Evolutionary conservation across 2,888 invertebrate genomes (phyloP), one percentile per base, ranked within the genome.

Genomic region (Rotaria sp.): DNA sequence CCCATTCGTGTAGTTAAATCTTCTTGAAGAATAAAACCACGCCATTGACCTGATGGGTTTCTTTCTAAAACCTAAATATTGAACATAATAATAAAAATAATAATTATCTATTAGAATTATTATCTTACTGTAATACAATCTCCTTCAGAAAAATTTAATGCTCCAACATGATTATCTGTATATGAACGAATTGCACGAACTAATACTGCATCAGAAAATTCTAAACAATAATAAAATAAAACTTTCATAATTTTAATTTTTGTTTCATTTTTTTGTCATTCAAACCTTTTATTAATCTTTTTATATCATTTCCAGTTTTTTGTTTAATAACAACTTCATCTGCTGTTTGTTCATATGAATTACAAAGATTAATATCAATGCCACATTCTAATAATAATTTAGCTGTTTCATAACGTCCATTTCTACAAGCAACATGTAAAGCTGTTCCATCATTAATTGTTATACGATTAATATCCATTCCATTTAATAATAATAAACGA

Each of bases 341-440:
- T 11, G 92, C 92, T 24, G 92, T 92, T 88, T 92, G 91, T 87
- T 92, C 92, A 87, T 91, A 90, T 4, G 91, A 90, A 88, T 92
- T 92, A 41, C 90, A 89, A 87, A 90, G 89, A 88, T 90, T 91
- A n/a, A 90, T 90, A 88, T 92, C 92, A 10, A 91, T 90, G 5
- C 92, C 92, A 88, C 90, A 90, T 87, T 89, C 88, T 13, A 90
- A 86, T 30, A 92, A 89, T 74, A 92, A 89, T 86, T 90, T 89
- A 74, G 92, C 92, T 35, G 91, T 91, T 86, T 92, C 92, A 15
- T 90, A 89, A 88, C 91, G 91, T 30, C 92, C 92, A 88, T 89
- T 90, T 74, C 90, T 88, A 26, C 92, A 91, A 4, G 92, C 92
- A 87, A 92, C 91, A 88, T 92, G 92, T 26, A 92, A 89, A 87